Percentiles rank a stretch among this genome's conserved stretches.
These are phyloP conservation scores for Monochamus saltuarius DNA, from an alignment of 1,140 invertebrate genomes.

Conservation along the genomic window DNA sequence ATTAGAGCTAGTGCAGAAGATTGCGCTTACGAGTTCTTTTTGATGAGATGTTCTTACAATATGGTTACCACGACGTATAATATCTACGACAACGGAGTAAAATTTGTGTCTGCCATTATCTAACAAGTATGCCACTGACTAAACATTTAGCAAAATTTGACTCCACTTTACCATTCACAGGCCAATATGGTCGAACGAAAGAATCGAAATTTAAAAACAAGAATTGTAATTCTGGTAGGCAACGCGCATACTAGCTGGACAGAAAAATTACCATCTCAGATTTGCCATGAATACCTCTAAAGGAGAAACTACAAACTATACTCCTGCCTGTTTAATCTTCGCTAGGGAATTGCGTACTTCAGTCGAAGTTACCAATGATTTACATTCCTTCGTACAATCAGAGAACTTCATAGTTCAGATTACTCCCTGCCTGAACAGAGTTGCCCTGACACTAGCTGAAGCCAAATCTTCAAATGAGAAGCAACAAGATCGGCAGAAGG, in stretches of 20 bases:
- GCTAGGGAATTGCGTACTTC: slow-evolving; percentile 43
- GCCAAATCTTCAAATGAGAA: slow-evolving; percentile 10
- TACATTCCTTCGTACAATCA: slow-evolving; percentile 30
- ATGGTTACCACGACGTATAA: slow-evolving; percentile 45
- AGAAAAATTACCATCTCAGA: slow-evolving; percentile 35
- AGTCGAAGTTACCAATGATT: slow-evolving; percentile 30
- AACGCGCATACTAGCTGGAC: slow-evolving; percentile 48
- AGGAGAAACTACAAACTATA: slow-evolving; percentile 37
- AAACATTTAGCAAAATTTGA: slow-evolving; percentile 31
- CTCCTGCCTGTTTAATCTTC: slow-evolving; percentile 49
- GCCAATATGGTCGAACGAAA: slow-evolving; percentile 52
- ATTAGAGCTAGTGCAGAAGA: slow-evolving; percentile 39
- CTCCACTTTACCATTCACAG: slow-evolving; percentile 49
- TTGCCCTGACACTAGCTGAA: slow-evolving; percentile 9
- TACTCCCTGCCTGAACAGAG: slow-evolving; percentile 35
- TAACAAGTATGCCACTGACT: slow-evolving; percentile 30
- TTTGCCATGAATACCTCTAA: slow-evolving; percentile 47
- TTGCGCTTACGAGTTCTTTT: slow-evolving; percentile 42
- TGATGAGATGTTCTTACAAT: slow-evolving; percentile 48
- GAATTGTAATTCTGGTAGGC: slow-evolving; percentile 46
- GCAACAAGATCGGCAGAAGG: slow-evolving; percentile 16
- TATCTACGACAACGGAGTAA: too few species aligned
- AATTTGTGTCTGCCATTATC: slow-evolving; percentile 46
- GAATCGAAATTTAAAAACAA: slow-evolving; percentile 51
- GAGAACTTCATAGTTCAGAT: slow-evolving; percentile 46